phyloP scores from a whole-genome alignment of 2,113 vertebrate species.

The Alosa alosa region DNA sequence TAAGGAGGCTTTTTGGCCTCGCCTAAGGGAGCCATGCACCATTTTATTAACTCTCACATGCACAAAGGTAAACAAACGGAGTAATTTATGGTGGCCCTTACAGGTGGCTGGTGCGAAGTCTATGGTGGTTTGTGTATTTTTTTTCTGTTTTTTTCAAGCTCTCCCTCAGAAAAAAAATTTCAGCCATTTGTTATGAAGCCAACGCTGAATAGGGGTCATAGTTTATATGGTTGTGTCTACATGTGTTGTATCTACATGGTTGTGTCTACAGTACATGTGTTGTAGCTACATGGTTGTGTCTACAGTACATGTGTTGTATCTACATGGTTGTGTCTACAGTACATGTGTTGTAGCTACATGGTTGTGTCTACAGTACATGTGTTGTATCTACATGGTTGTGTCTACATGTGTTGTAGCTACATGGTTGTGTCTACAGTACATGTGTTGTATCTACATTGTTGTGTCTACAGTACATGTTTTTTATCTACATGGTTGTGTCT shows the following conservation, averaged over 20 bases:
- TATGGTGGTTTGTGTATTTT: not conserved
- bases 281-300: too few species aligned
- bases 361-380: not conserved
- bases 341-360: not conserved
- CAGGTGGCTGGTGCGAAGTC: slow-evolving; percentile 53
- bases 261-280: too few species aligned
- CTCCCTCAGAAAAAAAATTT: not conserved
- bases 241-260: too few species aligned
- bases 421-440: not conserved
- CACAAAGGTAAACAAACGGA: slow-evolving; percentile 72
- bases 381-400: not conserved
- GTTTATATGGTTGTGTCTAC: not conserved
- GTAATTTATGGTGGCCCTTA: slow-evolving; percentile 64
- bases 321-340: too few species aligned
- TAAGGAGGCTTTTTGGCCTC: slow-evolving; percentile 68
- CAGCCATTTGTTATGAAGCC: not conserved
- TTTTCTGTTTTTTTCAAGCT: not conserved
- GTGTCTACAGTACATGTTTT: not conserved
- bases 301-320: too few species aligned
- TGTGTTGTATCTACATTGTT: not conserved
- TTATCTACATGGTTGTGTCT: not conserved
- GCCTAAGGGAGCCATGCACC: slow-evolving; percentile 61
- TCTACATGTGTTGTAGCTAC: not conserved
- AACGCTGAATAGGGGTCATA: not conserved
- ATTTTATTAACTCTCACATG: slow-evolving; percentile 74